Base-by-base conservation (phyloP, 2,113 vertebrate species). In the Apteryx owenii region DNA sequence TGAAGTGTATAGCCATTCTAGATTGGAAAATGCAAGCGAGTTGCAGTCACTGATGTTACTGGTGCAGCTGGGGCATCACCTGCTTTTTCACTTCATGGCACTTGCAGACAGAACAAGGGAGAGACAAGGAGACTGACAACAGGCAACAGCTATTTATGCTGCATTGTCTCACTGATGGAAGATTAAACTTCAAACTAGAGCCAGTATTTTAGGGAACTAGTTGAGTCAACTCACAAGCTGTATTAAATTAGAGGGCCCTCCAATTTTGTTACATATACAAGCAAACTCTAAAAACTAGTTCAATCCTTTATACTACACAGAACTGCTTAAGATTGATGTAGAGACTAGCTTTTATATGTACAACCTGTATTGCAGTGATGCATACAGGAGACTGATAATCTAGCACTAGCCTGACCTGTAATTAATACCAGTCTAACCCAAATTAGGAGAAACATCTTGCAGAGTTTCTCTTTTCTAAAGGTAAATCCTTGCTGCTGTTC, bases 1-100 rank as follows among this genome's bases (percentile, higher is more conserved):
- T 21, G 65, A 48, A 31, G 10, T 13, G 8, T n/a, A 2, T 1
- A n/a, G 65, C 8, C 70, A 25, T 5, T 1, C 20, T 0, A 70
- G 69, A 15, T 33, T 6, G n/a, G 91, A 58, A 60, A 60, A 29
- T 25, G 36, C 46, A 44, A 26, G 50, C 0, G 3, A 82, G 71
- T 51, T 82, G 46, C 91, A 56, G 89, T 19, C 36, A 18, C n/a
- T 4, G 86, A 76, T 85, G 64, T 26, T 51, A 83, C 62, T 86
- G 89, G 76, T 62, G 51, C 58, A 25, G 31, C 64, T 53, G 64
- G 28, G 73, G 60, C 44, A 31, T 13, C 50, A 46, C 19, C 18
- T 29, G 14, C 51, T 29, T 54, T 15, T 23, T 60, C 81, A 38
- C 46, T n/a, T 6, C 40, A 3, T 6, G 22, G 26, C 36, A 56